Percentiles rank a stretch among this genome's conserved stretches.
Evolutionary conservation across 2,797 vertebrate species (phyloP).

Genomic region (Manis pentadactyla): DNA sequence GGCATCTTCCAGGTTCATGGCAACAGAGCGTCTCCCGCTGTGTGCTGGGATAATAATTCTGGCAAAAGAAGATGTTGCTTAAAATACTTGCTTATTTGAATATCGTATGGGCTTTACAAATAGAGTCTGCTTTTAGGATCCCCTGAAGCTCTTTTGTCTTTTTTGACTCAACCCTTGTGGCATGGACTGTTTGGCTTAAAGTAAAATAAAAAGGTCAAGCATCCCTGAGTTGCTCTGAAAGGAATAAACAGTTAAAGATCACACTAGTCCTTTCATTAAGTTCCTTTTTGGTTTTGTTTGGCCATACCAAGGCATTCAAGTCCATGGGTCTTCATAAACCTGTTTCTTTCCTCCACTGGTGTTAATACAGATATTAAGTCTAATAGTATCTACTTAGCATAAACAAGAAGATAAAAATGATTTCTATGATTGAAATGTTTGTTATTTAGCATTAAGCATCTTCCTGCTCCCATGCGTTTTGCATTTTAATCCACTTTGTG

Average conservation of each 20-base stretch:
- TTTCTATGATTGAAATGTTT: conserved; percentile 91
- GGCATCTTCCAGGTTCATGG: neutral
- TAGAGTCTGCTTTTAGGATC: conserved; percentile 58
- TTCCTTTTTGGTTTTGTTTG: conserved; percentile 67
- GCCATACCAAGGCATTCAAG: conserved; percentile 70
- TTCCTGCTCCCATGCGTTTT: conserved; percentile 87
- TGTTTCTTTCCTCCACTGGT: conserved; percentile 84
- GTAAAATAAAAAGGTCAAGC: conserved; percentile 78
- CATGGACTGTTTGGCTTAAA: conserved; percentile 70
- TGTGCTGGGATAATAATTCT: conserved; percentile 37
- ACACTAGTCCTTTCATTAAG: conserved; percentile 24
- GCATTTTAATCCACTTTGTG: conserved; percentile 90
- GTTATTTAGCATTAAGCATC: conserved; percentile 90
- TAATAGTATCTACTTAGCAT: conserved; percentile 90
- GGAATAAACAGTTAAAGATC: conserved; percentile 77
- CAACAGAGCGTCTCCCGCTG: neutral
- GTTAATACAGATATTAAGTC: conserved; percentile 89
- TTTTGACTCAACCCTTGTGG: conserved; percentile 60
- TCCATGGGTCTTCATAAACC: conserved; percentile 85
- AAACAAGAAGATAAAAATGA: conserved; percentile 91
- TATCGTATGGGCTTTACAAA: neutral
- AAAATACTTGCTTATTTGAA: conserved; percentile 53
- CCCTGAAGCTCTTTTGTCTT: conserved; percentile 54
- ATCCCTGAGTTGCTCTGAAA: conserved; percentile 71
- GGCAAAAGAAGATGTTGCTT: conserved; percentile 10